Evolutionary conservation across 2,113 vertebrate species (phyloP).

Genomic region (Ptyas mucosa): DNA sequence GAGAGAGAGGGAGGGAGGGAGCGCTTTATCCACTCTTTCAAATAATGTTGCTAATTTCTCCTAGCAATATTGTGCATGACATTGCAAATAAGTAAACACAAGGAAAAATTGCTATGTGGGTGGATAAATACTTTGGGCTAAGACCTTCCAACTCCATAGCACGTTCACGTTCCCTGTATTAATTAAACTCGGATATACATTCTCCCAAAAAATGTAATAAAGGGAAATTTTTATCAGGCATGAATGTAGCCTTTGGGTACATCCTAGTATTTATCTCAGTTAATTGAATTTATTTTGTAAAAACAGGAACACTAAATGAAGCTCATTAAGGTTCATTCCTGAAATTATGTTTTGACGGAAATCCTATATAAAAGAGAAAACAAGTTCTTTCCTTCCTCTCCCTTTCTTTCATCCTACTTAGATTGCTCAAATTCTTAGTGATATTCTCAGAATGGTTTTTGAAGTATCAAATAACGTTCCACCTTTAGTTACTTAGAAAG

Average conservation of each 20-base stretch:
- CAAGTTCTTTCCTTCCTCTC: background rate
- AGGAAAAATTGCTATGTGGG: background rate
- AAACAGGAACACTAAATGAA: background rate
- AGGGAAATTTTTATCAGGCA: background rate
- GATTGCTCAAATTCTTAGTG: background rate
- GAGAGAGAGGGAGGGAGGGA: too few relatives aligned
- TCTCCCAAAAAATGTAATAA: background rate
- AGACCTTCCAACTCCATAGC: background rate
- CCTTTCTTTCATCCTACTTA: background rate
- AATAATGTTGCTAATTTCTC: background rate
- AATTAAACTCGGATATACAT: background rate
- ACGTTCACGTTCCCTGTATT: background rate
- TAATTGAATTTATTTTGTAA: background rate
- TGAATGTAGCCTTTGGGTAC: background rate
- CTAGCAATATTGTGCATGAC: background rate
- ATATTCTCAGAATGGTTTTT: background rate
- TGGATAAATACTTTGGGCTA: background rate
- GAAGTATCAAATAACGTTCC: background rate
- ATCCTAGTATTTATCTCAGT: background rate
- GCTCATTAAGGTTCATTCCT: background rate
- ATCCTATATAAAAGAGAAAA: background rate
- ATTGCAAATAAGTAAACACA: background rate
- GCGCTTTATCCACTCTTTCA: background rate
- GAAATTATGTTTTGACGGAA: background rate
- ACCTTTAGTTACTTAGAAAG: background rate